phyloP scores from a whole-genome alignment of 2,113 vertebrate genomes.

The Tapirus terrestris region DNA sequence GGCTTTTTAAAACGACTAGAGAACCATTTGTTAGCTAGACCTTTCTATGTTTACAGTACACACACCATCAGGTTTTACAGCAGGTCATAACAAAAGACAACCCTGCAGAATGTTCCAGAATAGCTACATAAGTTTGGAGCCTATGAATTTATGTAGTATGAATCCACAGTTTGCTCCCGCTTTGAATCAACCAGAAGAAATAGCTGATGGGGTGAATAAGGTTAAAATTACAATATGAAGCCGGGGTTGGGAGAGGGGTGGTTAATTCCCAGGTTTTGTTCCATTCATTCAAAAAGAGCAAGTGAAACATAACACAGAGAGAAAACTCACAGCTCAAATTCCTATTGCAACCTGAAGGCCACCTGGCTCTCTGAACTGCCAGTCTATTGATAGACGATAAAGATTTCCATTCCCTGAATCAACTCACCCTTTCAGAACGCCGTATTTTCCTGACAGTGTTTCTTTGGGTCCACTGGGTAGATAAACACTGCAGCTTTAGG shows the following conservation, averaged over 20 bases:
- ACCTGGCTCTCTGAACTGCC: neutral
- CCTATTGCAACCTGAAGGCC: neutral
- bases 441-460: neutral
- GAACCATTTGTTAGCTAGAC: conserved; percentile 62
- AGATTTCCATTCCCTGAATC: neutral
- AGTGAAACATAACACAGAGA: neutral
- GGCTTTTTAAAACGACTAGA: conserved; percentile 45
- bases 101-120: conserved; percentile 65
- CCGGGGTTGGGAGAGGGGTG: neutral
- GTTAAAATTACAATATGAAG: neutral
- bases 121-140: conserved; percentile 65
- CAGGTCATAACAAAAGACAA: conserved; percentile 77
- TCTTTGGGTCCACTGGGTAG: neutral
- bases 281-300: conserved; percentile 16
- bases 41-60: conserved; percentile 76
- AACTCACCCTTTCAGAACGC: neutral
- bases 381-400: neutral
- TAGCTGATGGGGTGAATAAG: conserved; percentile 36
- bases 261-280: conserved; percentile 16
- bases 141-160: conserved; percentile 58
- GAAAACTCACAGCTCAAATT: neutral
- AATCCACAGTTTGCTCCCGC: conserved; percentile 10
- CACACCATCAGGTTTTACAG: conserved; percentile 80
- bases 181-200: conserved; percentile 1
- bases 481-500: neutral